These are phyloP conservation scores for Troides helena DNA, from an alignment of 2,888 invertebrate genomes.

Conservation along the genomic window DNA sequence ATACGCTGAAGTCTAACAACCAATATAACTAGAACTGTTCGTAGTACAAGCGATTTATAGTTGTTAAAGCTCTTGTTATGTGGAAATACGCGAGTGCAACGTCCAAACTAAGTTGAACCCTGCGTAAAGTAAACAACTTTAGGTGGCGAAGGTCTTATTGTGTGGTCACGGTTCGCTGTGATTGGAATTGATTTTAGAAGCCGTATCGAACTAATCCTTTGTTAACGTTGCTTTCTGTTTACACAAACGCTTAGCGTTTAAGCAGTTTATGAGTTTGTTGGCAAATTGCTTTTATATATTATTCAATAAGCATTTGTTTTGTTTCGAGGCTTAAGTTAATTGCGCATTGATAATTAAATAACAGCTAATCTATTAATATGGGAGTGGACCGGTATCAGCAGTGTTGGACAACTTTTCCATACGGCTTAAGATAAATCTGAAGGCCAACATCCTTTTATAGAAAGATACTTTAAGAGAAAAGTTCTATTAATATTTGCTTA, in stretches of 20 bases:
- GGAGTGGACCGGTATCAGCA: too few relatives aligned
- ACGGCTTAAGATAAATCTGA: too few relatives aligned
- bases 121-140: slow-evolving; percentile 10
- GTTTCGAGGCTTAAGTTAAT: slow-evolving; percentile 29
- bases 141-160: slow-evolving; percentile 39
- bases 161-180: slow-evolving; percentile 44
- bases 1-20: slow-evolving; percentile 33
- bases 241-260: slow-evolving; percentile 76
- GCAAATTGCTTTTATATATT: slow-evolving; percentile 33
- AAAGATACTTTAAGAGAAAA: too few relatives aligned
- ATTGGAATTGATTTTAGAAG: slow-evolving; percentile 76
- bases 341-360: slow-evolving; percentile 22
- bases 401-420: too few relatives aligned
- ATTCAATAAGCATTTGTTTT: slow-evolving; percentile 35
- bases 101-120: slow-evolving; percentile 19
- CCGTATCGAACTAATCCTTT: slow-evolving; percentile 64
- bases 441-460: too few relatives aligned
- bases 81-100: slow-evolving; percentile 28
- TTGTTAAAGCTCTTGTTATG: slow-evolving; percentile 35
- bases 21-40: slow-evolving; percentile 35
- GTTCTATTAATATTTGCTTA: too few relatives aligned
- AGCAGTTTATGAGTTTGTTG: slow-evolving; percentile 63
- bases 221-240: slow-evolving; percentile 69
- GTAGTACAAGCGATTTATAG: slow-evolving; percentile 31
- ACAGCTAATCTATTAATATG: not conserved